Base-by-base conservation (phyloP, 2,888 invertebrate species). In the Drosophila bunnanda region DNA sequence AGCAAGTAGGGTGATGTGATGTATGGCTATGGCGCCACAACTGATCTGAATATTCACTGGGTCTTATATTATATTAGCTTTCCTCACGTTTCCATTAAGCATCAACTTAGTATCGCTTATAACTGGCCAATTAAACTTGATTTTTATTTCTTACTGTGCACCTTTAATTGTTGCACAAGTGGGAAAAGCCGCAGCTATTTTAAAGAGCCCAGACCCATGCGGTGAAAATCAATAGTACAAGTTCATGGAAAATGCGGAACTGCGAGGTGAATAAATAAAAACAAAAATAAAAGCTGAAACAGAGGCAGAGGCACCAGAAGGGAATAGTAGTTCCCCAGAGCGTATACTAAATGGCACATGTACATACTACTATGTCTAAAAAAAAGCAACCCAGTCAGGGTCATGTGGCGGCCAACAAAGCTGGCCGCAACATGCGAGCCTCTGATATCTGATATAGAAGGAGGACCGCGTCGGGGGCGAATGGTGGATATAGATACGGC, bases 201-300 rank as follows among this genome's bases (percentile, higher is more conserved):
- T 75, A 71, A 62, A 71, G 62, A 43, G 38, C 30, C 50, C 7
- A 36, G 32, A 38, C 53, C 38, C 44, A 30, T 15, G 55, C 41
- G 55, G 64, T 85, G 64, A 88, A 83, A 83, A 83, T 82, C 84
- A 84, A 86, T 86, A 75, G 57, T 54, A 75, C 84, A 83, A 83
- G 82, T 88, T 83, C 86, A 83, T 77, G 82, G 82, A 71, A 82
- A 83, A 70, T 60, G 80, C 74, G 72, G 73, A 65, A 65, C 64
- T 65, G 25, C 22, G 50, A 50, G 36, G 50, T 43, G 32, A 30
- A 52, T n/a, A 65, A 43, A 64, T 52, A 52, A 44, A 52, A 62
- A 43, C 34, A 50, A 41, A 43, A 44, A 48, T 62, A 25, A 32
- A 48, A 48, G 62, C 38, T 20, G 48, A 71, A 64, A 12, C 65